Percentiles rank a stretch among this genome's conserved stretches.
Evolutionary conservation across 1,140 invertebrate genomes (phyloP).

Genomic region (Hydropsyche tenuis): DNA sequence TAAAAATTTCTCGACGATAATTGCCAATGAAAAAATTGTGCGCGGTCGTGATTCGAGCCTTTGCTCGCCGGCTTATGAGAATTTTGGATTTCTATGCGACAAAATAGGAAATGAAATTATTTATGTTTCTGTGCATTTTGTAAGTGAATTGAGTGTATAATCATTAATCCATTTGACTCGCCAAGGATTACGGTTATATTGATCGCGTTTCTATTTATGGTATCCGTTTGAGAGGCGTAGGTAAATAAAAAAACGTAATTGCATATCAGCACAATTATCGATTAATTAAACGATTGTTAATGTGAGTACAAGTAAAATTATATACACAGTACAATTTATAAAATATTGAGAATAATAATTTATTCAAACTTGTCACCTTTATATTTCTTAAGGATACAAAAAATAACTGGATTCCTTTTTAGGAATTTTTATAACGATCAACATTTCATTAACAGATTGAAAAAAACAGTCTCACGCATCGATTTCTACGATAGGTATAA

Average conservation of each 20-base stretch:
- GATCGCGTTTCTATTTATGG: constrained; percentile 19
- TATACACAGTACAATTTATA: background rate
- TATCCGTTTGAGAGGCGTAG: background rate
- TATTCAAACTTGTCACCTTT: too few species aligned
- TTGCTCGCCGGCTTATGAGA: background rate
- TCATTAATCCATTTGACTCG: background rate
- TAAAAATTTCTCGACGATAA: too few species aligned
- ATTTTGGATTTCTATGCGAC: too few species aligned
- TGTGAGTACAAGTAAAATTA: constrained; percentile 34
- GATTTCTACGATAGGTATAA: too few species aligned
- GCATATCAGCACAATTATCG: constrained; percentile 47
- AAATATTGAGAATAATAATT: background rate
- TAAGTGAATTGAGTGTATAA: background rate
- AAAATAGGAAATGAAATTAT: background rate
- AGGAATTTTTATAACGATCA: too few species aligned
- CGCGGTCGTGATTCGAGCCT: too few species aligned
- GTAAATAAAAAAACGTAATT: constrained; percentile 42
- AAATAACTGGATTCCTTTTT: too few species aligned
- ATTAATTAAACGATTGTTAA: constrained; percentile 50
- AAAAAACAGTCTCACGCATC: too few species aligned
- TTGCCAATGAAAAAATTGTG: too few species aligned
- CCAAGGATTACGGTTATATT: background rate
- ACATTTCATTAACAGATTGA: too few species aligned
- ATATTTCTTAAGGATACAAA: too few species aligned
- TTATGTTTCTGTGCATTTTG: background rate